Evolutionary conservation across 2,113 vertebrate species (phyloP), one percentile per base, ranked within the genome.

Genomic region (Saguinus imperator): DNA sequence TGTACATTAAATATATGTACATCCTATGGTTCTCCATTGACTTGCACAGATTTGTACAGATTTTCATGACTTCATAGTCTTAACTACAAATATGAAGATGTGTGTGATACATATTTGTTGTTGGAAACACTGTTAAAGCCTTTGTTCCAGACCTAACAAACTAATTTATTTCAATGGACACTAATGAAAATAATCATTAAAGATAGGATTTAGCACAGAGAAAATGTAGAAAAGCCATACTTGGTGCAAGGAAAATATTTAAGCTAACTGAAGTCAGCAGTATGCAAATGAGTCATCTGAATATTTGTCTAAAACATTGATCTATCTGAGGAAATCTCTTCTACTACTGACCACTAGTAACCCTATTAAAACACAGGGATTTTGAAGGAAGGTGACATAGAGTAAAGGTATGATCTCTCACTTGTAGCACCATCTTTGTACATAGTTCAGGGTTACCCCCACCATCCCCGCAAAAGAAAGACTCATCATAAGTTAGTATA

Each of bases 111-210:
- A 68, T 58, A 86, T 72, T 97, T 97, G 89, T 90, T 88, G 89
- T 55, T 98, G 94, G 95, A 97, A 98, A 97, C 35, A 93, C 89
- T 94, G 97, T 97, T 95, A 96, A 97, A 94, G 86, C 77, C 43
- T 98, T 98, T 96, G 40, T 68, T 96, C 61, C 82, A 96, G 97
- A 95, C 17, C 66, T 98, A 97, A 75, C 58, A 97, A 82, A 91
- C 32, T 96, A 96, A 94, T 97, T 98, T 95, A 91, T 97, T 98
- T 98, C 96, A 95, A 96, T 94, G 50, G 86, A 68, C 29, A 81
- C 45, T 94, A 98, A 94, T 95, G 96, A 96, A 97, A 93, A 83
- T 96, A 66, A 94, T 95, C 73, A 96, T 97, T 98, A 97, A 83
- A 92, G 29, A 81, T 66, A 92, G n/a, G 25, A 50, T 66, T 80